phyloP scores from a whole-genome alignment of 2,113 vertebrate species.

The Syngnathus floridae region DNA sequence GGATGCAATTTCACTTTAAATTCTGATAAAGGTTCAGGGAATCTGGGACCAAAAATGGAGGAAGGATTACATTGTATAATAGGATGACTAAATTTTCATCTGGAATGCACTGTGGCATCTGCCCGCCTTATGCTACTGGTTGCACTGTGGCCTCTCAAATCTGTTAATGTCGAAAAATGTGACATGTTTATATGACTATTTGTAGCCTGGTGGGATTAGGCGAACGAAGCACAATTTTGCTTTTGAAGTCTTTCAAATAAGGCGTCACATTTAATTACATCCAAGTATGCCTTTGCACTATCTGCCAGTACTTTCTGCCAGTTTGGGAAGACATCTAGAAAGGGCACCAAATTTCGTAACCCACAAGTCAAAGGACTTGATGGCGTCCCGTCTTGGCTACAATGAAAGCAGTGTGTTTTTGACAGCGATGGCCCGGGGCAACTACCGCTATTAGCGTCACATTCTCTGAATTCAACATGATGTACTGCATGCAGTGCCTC shows the following conservation, averaged over 20 bases:
- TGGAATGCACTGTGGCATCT: conserved; percentile 21
- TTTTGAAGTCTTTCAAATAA: conserved; percentile 51
- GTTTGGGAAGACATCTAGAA: neutral
- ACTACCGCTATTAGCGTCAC: conserved; percentile 22
- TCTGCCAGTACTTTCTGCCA: conserved; percentile 50
- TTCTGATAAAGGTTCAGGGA: conserved; percentile 28
- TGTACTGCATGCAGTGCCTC: conserved; percentile 31
- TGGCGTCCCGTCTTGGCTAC: conserved; percentile 10
- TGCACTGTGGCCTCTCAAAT: conserved; percentile 50
- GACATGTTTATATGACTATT: conserved; percentile 65
- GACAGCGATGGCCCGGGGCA: conserved; percentile 19
- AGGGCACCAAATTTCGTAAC: conserved; percentile 18
- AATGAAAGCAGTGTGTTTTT: conserved; percentile 26
- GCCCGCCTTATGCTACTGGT: conserved; percentile 34
- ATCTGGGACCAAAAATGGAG: conserved; percentile 30
- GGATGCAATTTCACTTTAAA: conserved; percentile 42
- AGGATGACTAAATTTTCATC: conserved; percentile 31
- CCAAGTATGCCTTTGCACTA: conserved; percentile 39
- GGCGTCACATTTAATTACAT: conserved; percentile 65
- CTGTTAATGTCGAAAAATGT: conserved; percentile 46
- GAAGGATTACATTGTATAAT: conserved; percentile 41
- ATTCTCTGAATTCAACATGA: conserved; percentile 41
- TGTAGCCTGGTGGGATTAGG: conserved; percentile 51
- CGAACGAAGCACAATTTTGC: conserved; percentile 33
- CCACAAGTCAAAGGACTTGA: conserved; percentile 29